Conservation (phyloP, 1,140 invertebrate genomes). For the Drosophila tani region DNA sequence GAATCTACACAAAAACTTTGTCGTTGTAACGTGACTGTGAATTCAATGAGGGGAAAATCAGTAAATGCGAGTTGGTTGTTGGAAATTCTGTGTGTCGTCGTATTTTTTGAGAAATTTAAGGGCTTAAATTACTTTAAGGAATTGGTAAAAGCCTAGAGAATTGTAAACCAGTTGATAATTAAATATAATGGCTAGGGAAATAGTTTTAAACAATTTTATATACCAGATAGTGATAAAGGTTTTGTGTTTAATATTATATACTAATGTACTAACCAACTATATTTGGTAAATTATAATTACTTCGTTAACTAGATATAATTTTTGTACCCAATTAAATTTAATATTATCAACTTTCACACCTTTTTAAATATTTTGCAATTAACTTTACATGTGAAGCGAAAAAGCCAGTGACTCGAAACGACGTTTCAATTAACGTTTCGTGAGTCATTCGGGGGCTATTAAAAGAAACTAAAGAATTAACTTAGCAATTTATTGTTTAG, state of each 20-base stretch:
- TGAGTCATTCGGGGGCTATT: constrained; percentile 17
- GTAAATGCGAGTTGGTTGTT: not conserved
- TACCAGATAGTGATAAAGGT: no score
- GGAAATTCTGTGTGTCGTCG: not conserved
- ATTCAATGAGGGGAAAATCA: constrained; percentile 3
- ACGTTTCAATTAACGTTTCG: not conserved
- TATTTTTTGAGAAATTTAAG: not conserved
- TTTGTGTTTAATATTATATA: no score
- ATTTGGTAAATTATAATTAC: not conserved
- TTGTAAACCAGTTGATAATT: not conserved
- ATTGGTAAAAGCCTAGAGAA: not conserved
- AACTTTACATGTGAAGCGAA: not conserved
- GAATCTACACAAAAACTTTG: constrained; percentile 12
- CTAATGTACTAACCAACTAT: not conserved
- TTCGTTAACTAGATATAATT: not conserved
- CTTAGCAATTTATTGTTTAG: constrained; percentile 16
- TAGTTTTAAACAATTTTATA: not conserved
- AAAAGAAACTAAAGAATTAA: constrained; percentile 10
- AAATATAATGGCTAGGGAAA: not conserved
- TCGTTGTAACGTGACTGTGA: constrained; percentile 26
- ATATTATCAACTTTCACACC: not conserved
- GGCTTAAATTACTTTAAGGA: not conserved
- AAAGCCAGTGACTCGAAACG: not conserved
- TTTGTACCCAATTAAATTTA: not conserved
- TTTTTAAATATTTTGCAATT: not conserved